phyloP scores from a whole-genome alignment of 2,888 invertebrate genomes.

The Apoda limacodes region DNA sequence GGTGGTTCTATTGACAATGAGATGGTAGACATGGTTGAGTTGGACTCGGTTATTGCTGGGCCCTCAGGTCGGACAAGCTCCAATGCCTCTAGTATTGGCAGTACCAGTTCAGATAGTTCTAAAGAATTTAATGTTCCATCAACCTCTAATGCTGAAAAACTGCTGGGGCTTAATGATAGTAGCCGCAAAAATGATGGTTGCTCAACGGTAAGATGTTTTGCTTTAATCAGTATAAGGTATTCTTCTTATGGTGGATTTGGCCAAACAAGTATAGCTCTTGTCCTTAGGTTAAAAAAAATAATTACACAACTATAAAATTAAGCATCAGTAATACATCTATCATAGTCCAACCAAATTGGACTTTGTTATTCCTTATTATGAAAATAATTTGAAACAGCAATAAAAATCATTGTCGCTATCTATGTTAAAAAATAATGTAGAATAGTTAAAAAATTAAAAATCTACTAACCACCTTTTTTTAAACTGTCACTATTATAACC shows the following conservation, averaged over 20 bases:
- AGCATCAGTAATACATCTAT: too few relatives aligned
- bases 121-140: slow-evolving; percentile 52
- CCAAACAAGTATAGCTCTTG: too few relatives aligned
- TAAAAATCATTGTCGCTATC: too few relatives aligned
- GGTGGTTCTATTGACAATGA: slow-evolving; percentile 37
- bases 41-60: slow-evolving; percentile 29
- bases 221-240: neutral
- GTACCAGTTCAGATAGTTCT: slow-evolving; percentile 45
- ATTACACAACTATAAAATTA: too few relatives aligned
- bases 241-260: slow-evolving; percentile 1
- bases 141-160: slow-evolving; percentile 55
- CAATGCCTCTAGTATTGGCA: slow-evolving; percentile 51
- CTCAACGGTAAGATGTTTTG: slow-evolving; percentile 31
- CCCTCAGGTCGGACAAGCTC: slow-evolving; percentile 47
- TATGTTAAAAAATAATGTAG: too few relatives aligned
- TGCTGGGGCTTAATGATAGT: slow-evolving; percentile 44
- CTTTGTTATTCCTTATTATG: too few relatives aligned
- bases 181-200: slow-evolving; percentile 32
- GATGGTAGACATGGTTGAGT: slow-evolving; percentile 30
- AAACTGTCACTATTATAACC: too few relatives aligned
- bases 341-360: too few relatives aligned
- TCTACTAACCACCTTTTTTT: too few relatives aligned
- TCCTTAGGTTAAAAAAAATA: too few relatives aligned
- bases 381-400: too few relatives aligned
- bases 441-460: too few relatives aligned